Base-by-base conservation (phyloP, 35 echinoderm and acorn worm species). In the Apostichopus californicus region DNA sequence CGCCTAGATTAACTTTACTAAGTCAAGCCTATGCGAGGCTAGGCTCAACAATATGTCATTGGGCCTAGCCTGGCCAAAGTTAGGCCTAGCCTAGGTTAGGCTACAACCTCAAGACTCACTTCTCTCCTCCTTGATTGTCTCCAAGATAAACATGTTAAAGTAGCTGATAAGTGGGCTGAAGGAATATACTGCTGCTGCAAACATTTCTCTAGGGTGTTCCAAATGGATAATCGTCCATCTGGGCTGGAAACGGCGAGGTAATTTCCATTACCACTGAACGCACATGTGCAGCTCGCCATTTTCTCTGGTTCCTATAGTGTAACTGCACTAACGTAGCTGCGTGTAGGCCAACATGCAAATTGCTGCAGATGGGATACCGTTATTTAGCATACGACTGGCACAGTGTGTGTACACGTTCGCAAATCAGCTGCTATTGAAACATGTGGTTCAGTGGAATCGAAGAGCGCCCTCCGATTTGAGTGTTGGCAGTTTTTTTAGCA, bases 241-340 rank as follows among this genome's bases (percentile, higher is more conserved):
- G 88, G 88, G 53, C 88, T 90, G 28, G 88, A 90, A 77, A 90
- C 88, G 5, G 88, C 88, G 17, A 90, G 88, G 73, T 79, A 24
- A 54, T 77, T 90, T 90, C 73, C 70, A 73, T 77, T 61, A 28
- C 66, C 88, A 52, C 88, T 90, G 70, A 90, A 77, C 77, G 54
- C 77, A 91, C 89, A 91, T 79, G 89, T 79, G 52, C 80, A 82
- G 55, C 18, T 87, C 85, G 89, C 89, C 89, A 91, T 91, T 77
- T 89, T 89, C 9, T 28, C 57, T 23, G 24, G 56, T 28, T 59
- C 59, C 54, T 8, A 9, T 66, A n/a, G 10, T 46, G 34, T 46
- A 3, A 46, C 34, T 46, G 34, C 34, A 46, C 34, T 61, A 12
- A 61, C 58, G 58, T 8, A 8, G 58, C 58, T 61, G 58, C 58